These are phyloP conservation scores for Stichopus horrens DNA, from an alignment of 53 echinoderm and acorn worm genomes.

Conservation along the genomic window DNA sequence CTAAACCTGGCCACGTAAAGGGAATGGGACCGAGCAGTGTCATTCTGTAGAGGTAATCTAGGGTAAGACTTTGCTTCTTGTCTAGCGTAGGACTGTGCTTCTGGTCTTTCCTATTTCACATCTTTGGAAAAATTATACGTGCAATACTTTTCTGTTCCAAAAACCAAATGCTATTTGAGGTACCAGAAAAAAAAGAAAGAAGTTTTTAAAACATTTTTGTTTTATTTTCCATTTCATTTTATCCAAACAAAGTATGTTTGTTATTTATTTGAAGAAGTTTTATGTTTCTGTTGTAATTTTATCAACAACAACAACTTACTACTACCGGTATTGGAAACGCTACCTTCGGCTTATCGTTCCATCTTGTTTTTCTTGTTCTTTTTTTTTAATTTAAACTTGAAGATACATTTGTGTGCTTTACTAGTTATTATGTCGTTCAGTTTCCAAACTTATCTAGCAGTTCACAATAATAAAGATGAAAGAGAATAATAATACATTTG, in stretches of 20 bases:
- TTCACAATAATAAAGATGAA: constrained; percentile 33
- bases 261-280: constrained; percentile 15
- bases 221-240: not conserved
- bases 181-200: not conserved
- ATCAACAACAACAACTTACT: not conserved
- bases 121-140: constrained; percentile 33
- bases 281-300: constrained; percentile 17
- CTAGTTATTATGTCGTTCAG: constrained; percentile 28
- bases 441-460: constrained; percentile 43
- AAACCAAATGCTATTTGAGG: constrained; percentile 40
- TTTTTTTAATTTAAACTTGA: constrained; percentile 12
- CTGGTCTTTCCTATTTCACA: not conserved
- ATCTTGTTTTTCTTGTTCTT: not conserved
- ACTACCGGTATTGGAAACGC: constrained; percentile 11
- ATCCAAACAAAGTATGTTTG: constrained; percentile 12
- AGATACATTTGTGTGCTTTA: constrained; percentile 30
- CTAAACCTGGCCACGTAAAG: too few species aligned
- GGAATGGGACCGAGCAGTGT: too few species aligned
- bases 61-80: too few species aligned
- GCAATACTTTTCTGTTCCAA: constrained; percentile 38
- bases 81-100: not conserved
- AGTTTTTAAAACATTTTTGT: not conserved
- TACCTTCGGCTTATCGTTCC: constrained; percentile 4
- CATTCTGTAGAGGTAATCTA: too few species aligned
- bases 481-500: not conserved